Conservation (phyloP, 2,888 invertebrate genomes). For the Hemaris fuciformis region DNA sequence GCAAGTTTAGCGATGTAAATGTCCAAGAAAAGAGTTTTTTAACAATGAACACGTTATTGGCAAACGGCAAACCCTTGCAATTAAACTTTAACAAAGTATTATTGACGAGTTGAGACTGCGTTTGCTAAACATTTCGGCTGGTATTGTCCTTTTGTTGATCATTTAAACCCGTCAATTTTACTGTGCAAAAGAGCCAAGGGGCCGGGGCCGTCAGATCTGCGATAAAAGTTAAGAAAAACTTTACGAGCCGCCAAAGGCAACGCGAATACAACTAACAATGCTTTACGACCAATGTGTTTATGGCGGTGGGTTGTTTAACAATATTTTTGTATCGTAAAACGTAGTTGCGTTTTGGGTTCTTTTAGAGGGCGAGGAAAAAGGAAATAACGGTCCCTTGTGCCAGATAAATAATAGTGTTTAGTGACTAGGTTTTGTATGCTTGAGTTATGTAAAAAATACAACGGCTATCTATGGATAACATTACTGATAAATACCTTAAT, state of each 20-base stretch:
- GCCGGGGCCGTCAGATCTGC: constrained; percentile 36
- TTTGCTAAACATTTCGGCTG: constrained; percentile 60
- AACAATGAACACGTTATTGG: constrained; percentile 61
- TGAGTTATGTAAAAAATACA: not conserved
- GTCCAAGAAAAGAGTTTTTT: constrained; percentile 50
- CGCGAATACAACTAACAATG: constrained; percentile 56
- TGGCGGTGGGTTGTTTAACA: constrained; percentile 53
- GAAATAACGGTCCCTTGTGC: constrained; percentile 42
- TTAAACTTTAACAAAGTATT: constrained; percentile 63
- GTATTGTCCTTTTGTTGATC: constrained; percentile 53
- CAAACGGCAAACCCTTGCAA: constrained; percentile 74
- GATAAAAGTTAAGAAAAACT: constrained; percentile 54
- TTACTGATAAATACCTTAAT: not conserved
- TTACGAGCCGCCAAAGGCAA: constrained; percentile 68
- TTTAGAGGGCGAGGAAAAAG: constrained; percentile 26
- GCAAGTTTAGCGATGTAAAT: constrained; percentile 20
- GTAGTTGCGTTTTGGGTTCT: constrained; percentile 36
- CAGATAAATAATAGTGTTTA: constrained; percentile 10
- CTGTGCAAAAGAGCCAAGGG: constrained; percentile 43
- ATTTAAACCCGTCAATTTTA: constrained; percentile 61
- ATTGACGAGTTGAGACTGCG: constrained; percentile 41
- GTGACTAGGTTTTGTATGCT: not conserved
- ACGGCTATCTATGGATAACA: not conserved
- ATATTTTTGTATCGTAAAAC: constrained; percentile 47
- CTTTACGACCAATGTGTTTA: constrained; percentile 62